Evolutionary conservation across 2,113 vertebrate genomes (phyloP).

Genomic region (Machaerirhynchus nigripectus): DNA sequence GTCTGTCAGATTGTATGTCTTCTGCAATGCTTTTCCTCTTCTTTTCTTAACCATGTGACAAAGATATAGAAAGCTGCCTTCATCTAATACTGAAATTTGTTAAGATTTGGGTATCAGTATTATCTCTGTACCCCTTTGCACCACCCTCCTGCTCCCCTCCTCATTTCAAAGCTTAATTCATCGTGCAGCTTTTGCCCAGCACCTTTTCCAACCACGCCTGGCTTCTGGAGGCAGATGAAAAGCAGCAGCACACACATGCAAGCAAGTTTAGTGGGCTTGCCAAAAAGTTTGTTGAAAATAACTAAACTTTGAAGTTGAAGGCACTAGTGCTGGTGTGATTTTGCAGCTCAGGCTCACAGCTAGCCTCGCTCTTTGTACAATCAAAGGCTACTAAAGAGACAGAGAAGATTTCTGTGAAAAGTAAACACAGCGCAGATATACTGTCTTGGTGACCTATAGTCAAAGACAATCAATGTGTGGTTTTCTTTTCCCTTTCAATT

Average conservation of each 20-base stretch:
- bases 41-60: neutral
- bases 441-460: neutral
- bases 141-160: fast-evolving
- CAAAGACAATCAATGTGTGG: neutral
- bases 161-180: neutral
- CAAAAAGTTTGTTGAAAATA: neutral
- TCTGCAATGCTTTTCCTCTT: neutral
- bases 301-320: neutral
- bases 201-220: neutral
- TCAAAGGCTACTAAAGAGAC: conserved; percentile 10
- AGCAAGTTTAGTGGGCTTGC: neutral
- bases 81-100: neutral
- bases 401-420: neutral
- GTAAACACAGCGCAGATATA: neutral
- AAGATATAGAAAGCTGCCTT: neutral
- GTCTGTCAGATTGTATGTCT: neutral
- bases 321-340: neutral
- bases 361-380: neutral
- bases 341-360: neutral
- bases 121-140: neutral
- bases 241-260: neutral
- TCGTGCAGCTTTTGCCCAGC: neutral
- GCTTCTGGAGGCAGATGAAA: neutral
- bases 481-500: neutral
- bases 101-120: neutral